Evolutionary conservation across 1,140 invertebrate genomes (phyloP).

Genomic region (Frieseomelitta varia): DNA sequence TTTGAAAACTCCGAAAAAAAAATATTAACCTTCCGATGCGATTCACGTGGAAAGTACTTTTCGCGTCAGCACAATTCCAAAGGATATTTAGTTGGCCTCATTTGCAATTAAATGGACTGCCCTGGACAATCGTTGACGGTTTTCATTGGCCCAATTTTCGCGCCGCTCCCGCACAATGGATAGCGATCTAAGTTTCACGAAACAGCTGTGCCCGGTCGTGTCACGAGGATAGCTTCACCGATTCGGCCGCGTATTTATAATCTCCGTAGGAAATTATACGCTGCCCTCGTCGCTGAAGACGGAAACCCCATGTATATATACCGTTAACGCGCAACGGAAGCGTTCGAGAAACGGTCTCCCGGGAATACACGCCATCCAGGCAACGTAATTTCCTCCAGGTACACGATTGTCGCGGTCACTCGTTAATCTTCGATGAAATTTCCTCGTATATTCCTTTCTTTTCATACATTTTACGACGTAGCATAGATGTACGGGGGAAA

Average conservation of each 20-base stretch:
- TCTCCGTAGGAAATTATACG: constrained; percentile 37
- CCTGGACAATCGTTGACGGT: too few relatives aligned
- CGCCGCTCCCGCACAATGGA: not conserved
- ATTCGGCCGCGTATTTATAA: constrained; percentile 26
- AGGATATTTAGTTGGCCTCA: too few relatives aligned
- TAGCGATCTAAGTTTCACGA: constrained; percentile 36
- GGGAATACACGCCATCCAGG: not conserved
- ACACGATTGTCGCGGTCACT: not conserved
- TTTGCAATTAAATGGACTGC: too few relatives aligned
- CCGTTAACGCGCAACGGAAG: constrained; percentile 37
- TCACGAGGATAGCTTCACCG: constrained; percentile 9
- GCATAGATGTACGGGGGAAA: too few relatives aligned
- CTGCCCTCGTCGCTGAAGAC: constrained; percentile 8
- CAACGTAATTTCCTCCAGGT: constrained; percentile 12
- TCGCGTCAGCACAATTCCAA: too few relatives aligned
- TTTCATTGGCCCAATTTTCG: constrained; percentile 31
- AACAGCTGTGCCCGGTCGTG: constrained; percentile 25
- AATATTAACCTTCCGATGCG: too few relatives aligned
- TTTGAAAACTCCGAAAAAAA: too few relatives aligned
- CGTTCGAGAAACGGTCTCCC: constrained; percentile 9
- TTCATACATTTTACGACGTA: not conserved
- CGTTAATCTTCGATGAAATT: not conserved
- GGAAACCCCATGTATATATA: constrained; percentile 6
- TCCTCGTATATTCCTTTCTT: not conserved
- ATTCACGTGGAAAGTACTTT: too few relatives aligned